Evolutionary conservation across 2,113 vertebrate species (phyloP), one percentile per base, ranked within the genome.

Genomic region (Pygoscelis antarcticus): DNA sequence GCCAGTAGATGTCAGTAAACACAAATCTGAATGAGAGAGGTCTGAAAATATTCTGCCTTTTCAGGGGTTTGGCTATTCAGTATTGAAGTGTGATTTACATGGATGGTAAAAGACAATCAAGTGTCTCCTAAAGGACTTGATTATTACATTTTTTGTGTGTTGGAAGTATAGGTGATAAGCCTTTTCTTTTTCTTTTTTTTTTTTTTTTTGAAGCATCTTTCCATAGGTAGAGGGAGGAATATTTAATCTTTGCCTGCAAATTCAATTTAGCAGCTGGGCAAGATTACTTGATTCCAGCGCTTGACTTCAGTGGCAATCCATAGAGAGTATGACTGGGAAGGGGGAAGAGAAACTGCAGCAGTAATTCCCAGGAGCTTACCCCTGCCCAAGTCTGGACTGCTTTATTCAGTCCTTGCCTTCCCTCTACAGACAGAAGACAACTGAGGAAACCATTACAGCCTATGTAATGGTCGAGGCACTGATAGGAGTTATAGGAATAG

Each of bases 1-100:
- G 57, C 96, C 97, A 96, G 96, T 32, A 97, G 95, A 97, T 97
- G 96, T 97, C 95, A 97, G 95, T 95, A 93, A 92, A 92, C 88
- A 86, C 96, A 95, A 97, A 89, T 89, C 72, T 49, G 90, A 96
- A 84, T 57, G 69, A 65, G 21, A 46, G 19, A 40, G 16, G 9
- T 20, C 36, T 75, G 86, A 70, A 90, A 81, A 51, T 34, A 52
- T 15, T 60, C 68, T 91, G 69, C 72, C 80, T 92, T 97, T 89
- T 47, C 9, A 61, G 27, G 42, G 47, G 26, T 5, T 71, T 52
- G 72, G 47, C 52, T 79, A 9, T 42, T 92, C 40, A 27, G 7
- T 75, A 25, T 29, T 66, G 36, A 88, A 57, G 11, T 58, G 17
- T 36, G 47, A 61, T 52, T 75, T 90, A 46, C 51, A 62, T 38